phyloP scores from a whole-genome alignment of 2,888 invertebrate species.

The Lacanobia oleracea region DNA sequence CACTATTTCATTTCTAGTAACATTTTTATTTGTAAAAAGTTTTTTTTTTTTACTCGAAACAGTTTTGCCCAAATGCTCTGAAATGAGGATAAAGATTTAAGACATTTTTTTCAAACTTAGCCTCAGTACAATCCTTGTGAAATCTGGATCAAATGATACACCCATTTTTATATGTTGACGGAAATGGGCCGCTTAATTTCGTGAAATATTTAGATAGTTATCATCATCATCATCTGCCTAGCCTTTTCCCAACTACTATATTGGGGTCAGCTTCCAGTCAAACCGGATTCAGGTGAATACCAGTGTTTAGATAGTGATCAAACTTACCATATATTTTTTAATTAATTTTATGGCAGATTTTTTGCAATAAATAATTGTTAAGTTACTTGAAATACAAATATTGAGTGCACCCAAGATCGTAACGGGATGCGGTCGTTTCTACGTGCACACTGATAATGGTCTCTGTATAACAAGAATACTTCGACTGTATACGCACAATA shows the following conservation, averaged over 20 bases:
- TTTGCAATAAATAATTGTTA: neutral
- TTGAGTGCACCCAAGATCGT: constrained; percentile 36
- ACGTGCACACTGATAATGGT: constrained; percentile 30
- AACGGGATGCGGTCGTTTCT: constrained; percentile 34
- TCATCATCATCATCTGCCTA: too few species aligned
- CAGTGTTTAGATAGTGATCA: neutral
- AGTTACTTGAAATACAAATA: constrained; percentile 20
- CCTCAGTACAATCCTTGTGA: neutral
- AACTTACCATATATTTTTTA: neutral
- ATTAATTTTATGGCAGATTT: neutral
- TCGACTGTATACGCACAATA: constrained; percentile 25
- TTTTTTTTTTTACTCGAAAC: neutral
- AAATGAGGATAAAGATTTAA: neutral
- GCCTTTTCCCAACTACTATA: too few species aligned
- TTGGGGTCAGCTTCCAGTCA: too few species aligned
- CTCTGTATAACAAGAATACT: constrained; percentile 20
- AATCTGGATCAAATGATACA: neutral
- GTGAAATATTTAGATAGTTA: neutral
- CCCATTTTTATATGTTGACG: neutral
- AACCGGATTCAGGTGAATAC: too few species aligned
- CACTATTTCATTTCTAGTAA: constrained; percentile 24
- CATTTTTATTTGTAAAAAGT: neutral
- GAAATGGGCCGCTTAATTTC: neutral
- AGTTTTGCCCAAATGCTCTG: neutral
- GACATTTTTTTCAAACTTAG: neutral